Evolutionary conservation across 2,888 invertebrate species (phyloP), one percentile per base, ranked within the genome.

Genomic region (Lucinisca nassula): DNA sequence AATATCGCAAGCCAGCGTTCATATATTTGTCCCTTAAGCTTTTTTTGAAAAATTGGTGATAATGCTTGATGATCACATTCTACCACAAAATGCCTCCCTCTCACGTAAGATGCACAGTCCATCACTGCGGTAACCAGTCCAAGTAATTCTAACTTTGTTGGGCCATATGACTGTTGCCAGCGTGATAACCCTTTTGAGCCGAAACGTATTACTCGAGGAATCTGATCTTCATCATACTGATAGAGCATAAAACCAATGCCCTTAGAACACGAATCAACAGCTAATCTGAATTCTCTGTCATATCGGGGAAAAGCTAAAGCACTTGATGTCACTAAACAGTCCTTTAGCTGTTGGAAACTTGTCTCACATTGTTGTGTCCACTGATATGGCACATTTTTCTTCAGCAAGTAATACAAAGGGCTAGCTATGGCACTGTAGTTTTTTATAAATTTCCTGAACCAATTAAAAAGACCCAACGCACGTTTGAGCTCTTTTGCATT

Each of bases 191-290:
- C 84, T 73, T 89, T 89, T 0, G 86, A 86, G 0, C 89, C 82
- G 79, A 89, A 84, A 30, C 83, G 79, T 21, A 67, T 38, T 17
- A 67, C 79, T 40, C 67, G 55, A 32, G 32, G 67, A 37, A 45
- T 30, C n/a, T 74, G 74, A 74, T 74, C 10, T 45, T 81, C 81
- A 32, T 32, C n/a, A n/a, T 61, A 49, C 37, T 90, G 90, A 40
- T 90, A 89, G 2, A 90, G 45, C 86, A 92, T 89, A 38, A 83
- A 92, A 8, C 89, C 89, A 27, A 85, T 88, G 1, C 92, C 90
- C 12, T 82, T 49, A 14, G 58, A 76, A 58, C 79, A 67, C 3
- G 90, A 85, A 49, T 90, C 90, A 12, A 90, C 90, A 49, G 90
- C 81, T 24, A 92, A 30, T 1, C 82, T 35, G 72, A 90, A 89